Base-by-base conservation (phyloP, 2,888 invertebrate species). In the Eristalinus aeneus region DNA sequence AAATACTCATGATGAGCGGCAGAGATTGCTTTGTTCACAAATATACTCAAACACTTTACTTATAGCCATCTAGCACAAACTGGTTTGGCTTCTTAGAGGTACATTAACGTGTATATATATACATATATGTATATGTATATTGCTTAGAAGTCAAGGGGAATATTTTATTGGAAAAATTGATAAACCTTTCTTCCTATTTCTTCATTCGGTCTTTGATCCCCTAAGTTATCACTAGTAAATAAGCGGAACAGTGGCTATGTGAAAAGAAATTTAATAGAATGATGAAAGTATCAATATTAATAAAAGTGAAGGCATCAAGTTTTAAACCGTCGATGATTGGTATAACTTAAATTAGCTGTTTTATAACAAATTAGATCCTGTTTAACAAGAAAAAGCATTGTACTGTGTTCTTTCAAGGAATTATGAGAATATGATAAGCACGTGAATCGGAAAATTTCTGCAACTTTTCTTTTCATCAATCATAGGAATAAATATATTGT, bases 201-300 rank as follows among this genome's bases (percentile, higher is more conserved):
- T 36, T 67, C 67, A 53, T 46, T 54, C 20, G 23, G 32, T 32
- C 53, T 67, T 54, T 53, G 67, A 54, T 69, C 69, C 27, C 58
- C 23, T n/a, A 16, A 36, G 39, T 23, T 58, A 11, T 68, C 68
- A 34, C 34, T 56, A 68, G 67, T 68, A 56, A 68, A 56, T 58
- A 69, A 69, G 58, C 20, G 69, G 69, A 69, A 69, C 27, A 69
- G 27, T 27, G 6, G 69, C 69, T 69, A 69, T n/a, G 39, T 31
- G 23, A 69, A 69, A 16, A 69, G 56, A 69, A 69, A 69, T 22
- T 58, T 39, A 23, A 58, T 53, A 58, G 58, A 39, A 20, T 69
- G 11, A 39, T 69, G 56, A 68, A 68, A 34, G 22, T 22, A 10
- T 56, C 16, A 11, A 9, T 46, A 46, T 46, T 46, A 46, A 5